Evolutionary conservation across 1,140 invertebrate species (phyloP).

Genomic region (Ectropis grisescens): DNA sequence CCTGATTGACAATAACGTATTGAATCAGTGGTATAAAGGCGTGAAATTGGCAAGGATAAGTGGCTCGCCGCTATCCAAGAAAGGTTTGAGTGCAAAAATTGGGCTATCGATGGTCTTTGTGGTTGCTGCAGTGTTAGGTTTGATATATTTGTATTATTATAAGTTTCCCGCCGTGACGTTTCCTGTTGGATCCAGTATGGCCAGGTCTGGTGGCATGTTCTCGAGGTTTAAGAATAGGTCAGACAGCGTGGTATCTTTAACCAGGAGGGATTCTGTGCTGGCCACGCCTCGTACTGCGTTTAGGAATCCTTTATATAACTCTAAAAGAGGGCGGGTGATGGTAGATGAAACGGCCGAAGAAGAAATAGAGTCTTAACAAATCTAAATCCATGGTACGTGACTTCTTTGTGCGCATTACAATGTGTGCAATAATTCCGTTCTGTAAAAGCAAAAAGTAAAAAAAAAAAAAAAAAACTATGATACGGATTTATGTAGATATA

Average conservation of each 20-base stretch:
- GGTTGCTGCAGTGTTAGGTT: constrained; percentile 24
- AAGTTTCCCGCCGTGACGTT: constrained; percentile 26
- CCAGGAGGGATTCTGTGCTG: constrained; percentile 38
- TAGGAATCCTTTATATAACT: constrained; percentile 54
- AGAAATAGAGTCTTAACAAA: constrained; percentile 9
- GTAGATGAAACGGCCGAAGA: constrained; percentile 21
- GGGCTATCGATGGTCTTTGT: constrained; percentile 42
- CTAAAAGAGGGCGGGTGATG: constrained; percentile 35
- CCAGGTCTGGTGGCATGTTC: constrained; percentile 17
- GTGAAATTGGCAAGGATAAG: constrained; percentile 24
- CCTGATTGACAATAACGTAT: constrained; percentile 22
- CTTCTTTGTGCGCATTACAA: no score
- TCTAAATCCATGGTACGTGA: no score
- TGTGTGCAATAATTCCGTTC: no score
- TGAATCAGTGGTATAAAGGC: constrained; percentile 21
- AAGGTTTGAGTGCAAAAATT: constrained; percentile 34
- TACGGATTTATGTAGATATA: no score
- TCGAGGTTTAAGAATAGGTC: constrained; percentile 40
- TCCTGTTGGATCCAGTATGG: constrained; percentile 12
- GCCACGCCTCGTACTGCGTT: constrained; percentile 30
- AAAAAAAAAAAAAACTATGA: no score
- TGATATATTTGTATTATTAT: constrained; percentile 47
- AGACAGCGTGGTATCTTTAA: constrained; percentile 52
- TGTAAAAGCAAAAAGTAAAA: no score
- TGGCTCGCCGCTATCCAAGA: constrained; percentile 31